Evolutionary conservation across 2,888 invertebrate genomes (phyloP).

Genomic region (Cryptocephalus moraei): DNA sequence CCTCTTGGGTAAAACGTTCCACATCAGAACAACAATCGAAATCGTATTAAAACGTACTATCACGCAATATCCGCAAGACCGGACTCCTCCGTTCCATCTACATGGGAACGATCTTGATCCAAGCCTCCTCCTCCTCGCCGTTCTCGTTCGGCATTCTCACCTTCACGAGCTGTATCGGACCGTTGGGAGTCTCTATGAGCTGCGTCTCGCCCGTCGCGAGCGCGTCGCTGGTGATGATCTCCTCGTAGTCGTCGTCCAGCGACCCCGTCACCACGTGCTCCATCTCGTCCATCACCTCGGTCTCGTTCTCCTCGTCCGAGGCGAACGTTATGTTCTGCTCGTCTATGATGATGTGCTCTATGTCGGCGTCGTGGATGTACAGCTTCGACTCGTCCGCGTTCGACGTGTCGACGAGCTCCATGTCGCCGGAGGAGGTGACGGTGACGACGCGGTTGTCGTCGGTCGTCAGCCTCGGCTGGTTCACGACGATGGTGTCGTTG

Average conservation of each 20-base stretch:
- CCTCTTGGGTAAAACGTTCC: no score
- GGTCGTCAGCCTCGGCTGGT: conserved; percentile 63
- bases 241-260: conserved; percentile 26
- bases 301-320: conserved; percentile 24
- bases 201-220: conserved; percentile 33
- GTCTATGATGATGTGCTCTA: conserved; percentile 35
- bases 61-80: no score
- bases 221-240: conserved; percentile 26
- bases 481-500: conserved; percentile 73
- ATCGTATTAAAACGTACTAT: no score
- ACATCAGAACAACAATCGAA: no score
- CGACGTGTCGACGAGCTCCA: conserved; percentile 29
- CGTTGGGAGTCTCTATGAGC: conserved; percentile 37
- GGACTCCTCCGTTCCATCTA: no score
- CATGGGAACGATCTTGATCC: conserved; percentile 35
- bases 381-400: conserved; percentile 31
- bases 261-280: conserved; percentile 18
- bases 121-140: conserved; percentile 37
- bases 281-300: conserved; percentile 22
- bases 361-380: conserved; percentile 44
- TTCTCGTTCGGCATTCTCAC: conserved; percentile 35
- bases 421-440: conserved; percentile 33
- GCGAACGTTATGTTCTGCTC: conserved; percentile 34
- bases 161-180: conserved; percentile 34
- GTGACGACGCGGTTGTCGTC: conserved; percentile 43